Percentiles rank a stretch among this genome's conserved stretches.
These are phyloP conservation scores for Cheirogaleus medius DNA, from an alignment of 2,113 vertebrate species.

Conservation along the genomic window DNA sequence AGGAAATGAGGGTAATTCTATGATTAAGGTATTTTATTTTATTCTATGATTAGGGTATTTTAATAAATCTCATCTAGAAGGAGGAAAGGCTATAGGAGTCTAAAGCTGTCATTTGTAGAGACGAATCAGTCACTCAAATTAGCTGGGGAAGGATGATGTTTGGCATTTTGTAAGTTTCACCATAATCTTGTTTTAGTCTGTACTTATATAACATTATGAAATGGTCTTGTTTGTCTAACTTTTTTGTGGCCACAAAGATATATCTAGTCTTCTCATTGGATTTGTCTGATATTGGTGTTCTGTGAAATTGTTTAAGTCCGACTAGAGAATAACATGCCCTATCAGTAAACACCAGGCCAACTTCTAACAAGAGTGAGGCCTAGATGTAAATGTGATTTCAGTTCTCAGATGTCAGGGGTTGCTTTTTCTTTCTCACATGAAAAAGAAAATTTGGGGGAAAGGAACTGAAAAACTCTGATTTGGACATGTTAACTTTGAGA, in stretches of 20 bases:
- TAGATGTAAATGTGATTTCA: background rate
- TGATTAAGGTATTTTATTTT: no score
- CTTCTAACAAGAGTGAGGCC: background rate
- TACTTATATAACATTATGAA: background rate
- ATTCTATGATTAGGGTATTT: no score
- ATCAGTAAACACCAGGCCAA: background rate
- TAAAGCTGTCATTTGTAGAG: background rate
- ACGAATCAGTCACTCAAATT: background rate
- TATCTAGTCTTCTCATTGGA: background rate
- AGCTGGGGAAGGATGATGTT: background rate
- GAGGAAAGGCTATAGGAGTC: background rate
- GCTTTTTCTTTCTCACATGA: background rate
- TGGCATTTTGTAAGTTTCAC: constrained; percentile 17
- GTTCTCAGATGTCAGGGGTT: background rate
- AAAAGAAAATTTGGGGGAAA: background rate
- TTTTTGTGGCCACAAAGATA: background rate
- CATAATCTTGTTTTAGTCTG: background rate
- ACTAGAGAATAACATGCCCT: background rate
- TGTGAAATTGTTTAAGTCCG: background rate
- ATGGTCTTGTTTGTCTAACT: constrained; percentile 9
- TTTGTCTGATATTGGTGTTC: background rate
- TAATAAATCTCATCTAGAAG: background rate
- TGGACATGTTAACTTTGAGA: background rate
- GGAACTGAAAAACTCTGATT: background rate
- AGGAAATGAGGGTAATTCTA: background rate